Base-by-base conservation (phyloP, 2,797 vertebrate species). In the Acanthornis magna region DNA sequence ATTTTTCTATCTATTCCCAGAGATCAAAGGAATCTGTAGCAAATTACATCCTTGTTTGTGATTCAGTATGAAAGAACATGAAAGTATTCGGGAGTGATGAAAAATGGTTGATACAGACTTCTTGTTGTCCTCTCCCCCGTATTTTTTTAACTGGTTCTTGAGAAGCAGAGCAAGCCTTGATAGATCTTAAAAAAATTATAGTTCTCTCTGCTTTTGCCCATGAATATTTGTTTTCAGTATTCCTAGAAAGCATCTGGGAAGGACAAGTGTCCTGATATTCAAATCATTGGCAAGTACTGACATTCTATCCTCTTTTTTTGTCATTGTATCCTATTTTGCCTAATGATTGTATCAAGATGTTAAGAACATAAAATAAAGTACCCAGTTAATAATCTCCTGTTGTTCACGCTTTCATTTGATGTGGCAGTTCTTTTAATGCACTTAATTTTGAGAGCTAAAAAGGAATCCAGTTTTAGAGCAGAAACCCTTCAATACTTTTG, bases 291-390 rank as follows among this genome's bases (percentile, higher is more conserved):
- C 45, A 89, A 65, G 93, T 80, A 91, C 20, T 89, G 34, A 71
- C 57, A 67, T 91, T 96, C 93, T 80, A 40, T 87, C 42, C n/a
- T 79, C 58, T 42, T 79, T 87, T 71, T 84, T 91, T 93, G 55
- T 87, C 51, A 85, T 57, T 66, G 83, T 70, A 77, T 83, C 60
- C 58, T 87, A 73, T 95, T 89, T 88, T 89, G 61, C 36, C 51
- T 79, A 88, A 91, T 89, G 58, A 86, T 85, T 61, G 22, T 14
- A 86, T 79, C 51, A 87, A 95, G 71, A 89, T 62, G 38, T 55
- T 61, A 93, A 87, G 89, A 78, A 88, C 8, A 80, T 91, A 48
- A 94, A 57, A 91, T 72, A 95, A 96, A 95, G 70, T 68, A 75
- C 51, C 73, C 92, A 82, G 83, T 81, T 95, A 25, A 32, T 77